Evolutionary conservation across 2,888 invertebrate species (phyloP).

Genomic region (Aleiodes leptofemur): DNA sequence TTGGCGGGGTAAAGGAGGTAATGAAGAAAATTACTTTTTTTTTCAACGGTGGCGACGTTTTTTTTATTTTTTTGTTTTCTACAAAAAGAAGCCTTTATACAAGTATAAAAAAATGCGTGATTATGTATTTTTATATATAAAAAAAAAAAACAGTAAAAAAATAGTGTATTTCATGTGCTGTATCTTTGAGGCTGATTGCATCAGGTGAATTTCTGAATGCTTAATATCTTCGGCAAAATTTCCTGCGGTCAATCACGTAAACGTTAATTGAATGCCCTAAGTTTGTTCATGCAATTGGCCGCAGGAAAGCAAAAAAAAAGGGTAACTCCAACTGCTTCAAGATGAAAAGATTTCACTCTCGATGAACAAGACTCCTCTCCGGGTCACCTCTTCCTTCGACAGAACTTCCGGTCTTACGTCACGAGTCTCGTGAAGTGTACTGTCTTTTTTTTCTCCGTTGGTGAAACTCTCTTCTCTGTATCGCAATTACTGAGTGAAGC

Average conservation of each 20-base stretch:
- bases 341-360: conserved; percentile 22
- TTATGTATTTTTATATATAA: conserved; percentile 58
- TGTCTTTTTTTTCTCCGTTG: conserved; percentile 22
- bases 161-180: conserved; percentile 53
- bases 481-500: conserved; percentile 1
- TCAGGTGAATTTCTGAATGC: conserved; percentile 41
- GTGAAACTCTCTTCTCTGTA: conserved; percentile 9
- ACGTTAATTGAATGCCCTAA: conserved; percentile 44
- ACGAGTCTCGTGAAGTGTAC: background rate
- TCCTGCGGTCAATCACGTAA: conserved; percentile 25
- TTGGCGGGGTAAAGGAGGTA: conserved; percentile 1
- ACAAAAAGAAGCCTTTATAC: conserved; percentile 75
- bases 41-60: conserved; percentile 74
- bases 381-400: conserved; percentile 13
- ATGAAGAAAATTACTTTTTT: conserved; percentile 41
- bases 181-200: conserved; percentile 30
- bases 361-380: conserved; percentile 25
- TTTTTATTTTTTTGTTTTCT: conserved; percentile 69
- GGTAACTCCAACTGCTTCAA: conserved; percentile 7
- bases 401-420: conserved; percentile 39
- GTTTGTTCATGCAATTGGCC: conserved; percentile 12
- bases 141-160: conserved; percentile 67
- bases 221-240: background rate
- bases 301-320: background rate
- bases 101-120: conserved; percentile 74